phyloP scores from a whole-genome alignment of 2,113 vertebrate genomes.

The Dromiciops gliroides region DNA sequence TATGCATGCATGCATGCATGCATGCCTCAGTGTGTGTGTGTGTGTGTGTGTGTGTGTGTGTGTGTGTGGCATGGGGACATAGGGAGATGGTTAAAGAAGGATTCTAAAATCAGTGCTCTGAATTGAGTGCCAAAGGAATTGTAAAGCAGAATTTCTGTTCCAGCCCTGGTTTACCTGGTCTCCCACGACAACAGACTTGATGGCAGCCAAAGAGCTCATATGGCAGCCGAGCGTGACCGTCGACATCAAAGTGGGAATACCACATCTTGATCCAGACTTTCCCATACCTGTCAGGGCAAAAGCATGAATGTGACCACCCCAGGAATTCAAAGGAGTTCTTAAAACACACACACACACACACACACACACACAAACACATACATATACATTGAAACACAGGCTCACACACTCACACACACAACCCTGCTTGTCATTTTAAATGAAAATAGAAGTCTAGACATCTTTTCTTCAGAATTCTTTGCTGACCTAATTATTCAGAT shows the following conservation, averaged over 20 bases:
- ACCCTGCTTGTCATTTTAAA: conserved; percentile 80
- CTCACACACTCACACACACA: conserved; percentile 37
- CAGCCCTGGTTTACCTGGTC: conserved; percentile 84
- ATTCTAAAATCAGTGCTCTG: not conserved
- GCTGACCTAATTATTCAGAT: conserved; percentile 87
- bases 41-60: not conserved
- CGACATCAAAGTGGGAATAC: conserved; percentile 88
- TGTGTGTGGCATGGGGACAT: not conserved
- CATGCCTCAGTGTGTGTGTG: not conserved
- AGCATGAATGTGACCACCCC: conserved; percentile 90
- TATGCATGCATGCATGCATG: too few species aligned
- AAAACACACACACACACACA: conserved; percentile 56
- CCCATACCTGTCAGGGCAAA: conserved; percentile 89
- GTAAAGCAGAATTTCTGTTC: conserved; percentile 66
- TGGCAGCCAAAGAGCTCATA: conserved; percentile 88
- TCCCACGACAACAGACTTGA: conserved; percentile 87
- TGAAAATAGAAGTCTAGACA: conserved; percentile 89
- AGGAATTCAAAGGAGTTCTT: conserved; percentile 88
- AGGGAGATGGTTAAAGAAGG: not conserved
- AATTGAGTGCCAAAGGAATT: conserved; percentile 48
- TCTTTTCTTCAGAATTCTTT: conserved; percentile 83
- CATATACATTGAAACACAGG: conserved; percentile 59
- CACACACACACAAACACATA: not conserved
- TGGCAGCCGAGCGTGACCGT: conserved; percentile 87
- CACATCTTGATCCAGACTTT: conserved; percentile 89